Base-by-base conservation (phyloP, 2,797 vertebrate genomes). In the Pseudochromis fuscus region DNA sequence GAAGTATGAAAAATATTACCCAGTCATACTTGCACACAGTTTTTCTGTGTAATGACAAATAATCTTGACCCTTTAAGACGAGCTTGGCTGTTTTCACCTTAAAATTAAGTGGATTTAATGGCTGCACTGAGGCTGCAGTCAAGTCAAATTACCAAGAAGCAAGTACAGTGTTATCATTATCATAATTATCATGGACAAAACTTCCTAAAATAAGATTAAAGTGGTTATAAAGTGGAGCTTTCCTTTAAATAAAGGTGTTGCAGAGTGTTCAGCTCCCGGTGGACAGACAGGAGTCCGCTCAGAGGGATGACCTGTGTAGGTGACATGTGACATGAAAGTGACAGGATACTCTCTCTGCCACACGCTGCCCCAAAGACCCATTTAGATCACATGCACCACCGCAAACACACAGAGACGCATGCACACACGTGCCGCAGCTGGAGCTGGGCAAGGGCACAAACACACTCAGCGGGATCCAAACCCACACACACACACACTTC, bases 291-390 rank as follows among this genome's bases (percentile, higher is more conserved):
- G 13, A 25, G 11, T 62, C 10, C 13, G 50, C 61, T 64, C 11
- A 68, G 28, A 63, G 44, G 42, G 70, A 70, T 79, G 70, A 75
- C 63, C 74, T 53, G 19, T 59, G 53, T 45, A 55, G 64, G 75
- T 71, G 81, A 76, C 79, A 67, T 80, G 58, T 78, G 79, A 83
- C 72, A 71, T 45, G 62, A 83, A 70, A 56, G 40, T 81, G 74
- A 83, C 82, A 85, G 79, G 40, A 76, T 25, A 25, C 16, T 37
- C 35, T 19, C 37, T 18, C 27, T 31, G 28, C 33, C 7, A 15
- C 35, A 51, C 42, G 44, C 42, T 44, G 28, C 52, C 50, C 56
- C 62, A 77, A 55, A 84, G 59, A 83, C 67, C 51, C 66, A 73
- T 75, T 77, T 78, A 82, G 18, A 79, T 59, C 28, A 23, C 24